Percentiles rank a stretch among this genome's conserved stretches.
Evolutionary conservation across 2,797 vertebrate species (phyloP).

Genomic region (Poecilia wingei): DNA sequence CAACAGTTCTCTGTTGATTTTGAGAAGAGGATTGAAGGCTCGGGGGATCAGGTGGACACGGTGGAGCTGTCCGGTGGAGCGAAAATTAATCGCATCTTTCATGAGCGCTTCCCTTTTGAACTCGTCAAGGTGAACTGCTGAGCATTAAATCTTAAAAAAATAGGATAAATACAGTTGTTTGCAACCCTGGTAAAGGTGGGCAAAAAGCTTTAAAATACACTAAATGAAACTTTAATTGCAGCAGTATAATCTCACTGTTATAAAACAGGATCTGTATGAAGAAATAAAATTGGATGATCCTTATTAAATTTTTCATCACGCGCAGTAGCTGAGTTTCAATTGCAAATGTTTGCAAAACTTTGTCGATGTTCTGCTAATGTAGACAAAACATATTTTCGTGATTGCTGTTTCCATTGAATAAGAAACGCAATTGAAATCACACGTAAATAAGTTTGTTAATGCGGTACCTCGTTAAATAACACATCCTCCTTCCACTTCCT

Average conservation of each 20-base stretch:
- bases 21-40: slow-evolving; percentile 96
- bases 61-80: slow-evolving; percentile 95
- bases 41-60: slow-evolving; percentile 96
- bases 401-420: too few species aligned
- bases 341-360: too few species aligned
- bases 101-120: slow-evolving; percentile 97
- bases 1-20: slow-evolving; percentile 98
- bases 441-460: too few species aligned
- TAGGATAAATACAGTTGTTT: background rate
- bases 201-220: background rate
- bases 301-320: background rate
- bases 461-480: too few species aligned
- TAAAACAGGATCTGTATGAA: background rate
- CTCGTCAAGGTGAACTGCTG: slow-evolving; percentile 88
- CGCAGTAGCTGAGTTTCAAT: background rate
- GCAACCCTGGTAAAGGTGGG: background rate
- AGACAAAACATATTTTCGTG: too few species aligned
- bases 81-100: slow-evolving; percentile 97
- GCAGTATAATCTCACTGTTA: background rate
- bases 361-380: too few species aligned
- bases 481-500: too few species aligned
- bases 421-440: too few species aligned
- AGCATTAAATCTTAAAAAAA: background rate
- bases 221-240: background rate
- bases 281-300: background rate